Evolutionary conservation across 1,140 invertebrate species (phyloP), one percentile per base, ranked within the genome.

Genomic region (Xylocopa sonorina): DNA sequence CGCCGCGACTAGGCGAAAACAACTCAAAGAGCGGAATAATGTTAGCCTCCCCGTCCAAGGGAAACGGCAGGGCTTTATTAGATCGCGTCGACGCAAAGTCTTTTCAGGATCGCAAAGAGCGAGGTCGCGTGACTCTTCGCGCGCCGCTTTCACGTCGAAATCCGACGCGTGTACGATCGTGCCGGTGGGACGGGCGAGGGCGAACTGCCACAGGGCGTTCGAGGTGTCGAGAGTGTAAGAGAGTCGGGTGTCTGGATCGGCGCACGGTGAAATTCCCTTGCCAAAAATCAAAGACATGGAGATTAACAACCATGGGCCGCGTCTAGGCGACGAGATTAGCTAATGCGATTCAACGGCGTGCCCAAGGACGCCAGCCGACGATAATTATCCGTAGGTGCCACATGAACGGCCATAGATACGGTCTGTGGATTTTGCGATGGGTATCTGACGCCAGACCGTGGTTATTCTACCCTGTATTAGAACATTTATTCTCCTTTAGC

Each of bases 231-330:
- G 48, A 29, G 53, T 57, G n/a, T n/a, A n/a, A 38, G 10, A 34
- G 32, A 32, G 60, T 14, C 6, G 27, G 29, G 64, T 24, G 46
- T 34, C 29, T 55, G 71, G 43, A 66, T 57, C 43, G 68, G 53
- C 66, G 68, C 72, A 67, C 34, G 68, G 34, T 38, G 73, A 81
- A 73, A 75, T 78, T 83, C 62, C 50, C 34, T 71, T 78, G 84
- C 86, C 90, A 91, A 90, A 91, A 91, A 91, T 91, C 90, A 91
- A 91, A 90, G 89, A 86, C 87, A 91, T 90, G 90, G 85, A 91
- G 88, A 91, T 91, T 91, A 90, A 86, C 84, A 83, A 79, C 69
- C 58, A 58, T 64, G 60, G 66, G 64, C n/a, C 10, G 46, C n/a
- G 64, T 34, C 64, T 67, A 67, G 64, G 18, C 46, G 69, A 50